Evolutionary conservation across 2,888 invertebrate species (phyloP).

Genomic region (Tachystola acroxantha): DNA sequence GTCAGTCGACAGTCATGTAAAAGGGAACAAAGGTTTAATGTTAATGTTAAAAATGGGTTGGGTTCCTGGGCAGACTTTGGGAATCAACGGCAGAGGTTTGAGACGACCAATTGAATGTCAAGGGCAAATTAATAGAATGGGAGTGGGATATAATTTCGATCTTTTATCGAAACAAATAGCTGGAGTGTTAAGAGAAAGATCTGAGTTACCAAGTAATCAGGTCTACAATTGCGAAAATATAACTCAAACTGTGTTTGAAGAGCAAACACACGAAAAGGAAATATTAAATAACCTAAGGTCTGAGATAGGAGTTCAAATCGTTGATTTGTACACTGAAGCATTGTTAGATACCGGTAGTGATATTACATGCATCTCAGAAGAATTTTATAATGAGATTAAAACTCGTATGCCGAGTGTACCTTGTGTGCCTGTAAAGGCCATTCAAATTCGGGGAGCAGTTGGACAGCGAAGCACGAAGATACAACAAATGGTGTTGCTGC

Average conservation of each 20-base stretch:
- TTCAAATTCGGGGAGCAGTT: conserved; percentile 1
- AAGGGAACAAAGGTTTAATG: no score
- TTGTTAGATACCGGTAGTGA: conserved; percentile 6
- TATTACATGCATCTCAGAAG: conserved; percentile 5
- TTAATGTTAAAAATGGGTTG: no score
- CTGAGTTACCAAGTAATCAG: no score
- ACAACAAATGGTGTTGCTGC: neutral
- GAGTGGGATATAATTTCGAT: no score
- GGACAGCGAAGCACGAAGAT: conserved; percentile 3
- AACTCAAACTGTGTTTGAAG: conserved; percentile 3
- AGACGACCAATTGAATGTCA: no score
- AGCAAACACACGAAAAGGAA: neutral
- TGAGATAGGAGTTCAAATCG: neutral
- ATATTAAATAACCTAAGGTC: neutral
- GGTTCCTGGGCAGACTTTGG: no score
- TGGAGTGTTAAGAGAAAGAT: no score
- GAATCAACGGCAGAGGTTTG: no score
- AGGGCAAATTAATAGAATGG: no score
- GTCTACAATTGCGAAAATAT: no score
- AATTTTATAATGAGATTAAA: neutral
- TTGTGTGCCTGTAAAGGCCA: conserved; percentile 1
- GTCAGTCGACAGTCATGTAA: no score
- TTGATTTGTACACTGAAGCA: neutral
- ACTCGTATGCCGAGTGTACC: neutral
- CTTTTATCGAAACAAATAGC: no score